These are phyloP conservation scores for Oryzias woworae DNA, from an alignment of 2,113 vertebrate species.

Conservation along the genomic window DNA sequence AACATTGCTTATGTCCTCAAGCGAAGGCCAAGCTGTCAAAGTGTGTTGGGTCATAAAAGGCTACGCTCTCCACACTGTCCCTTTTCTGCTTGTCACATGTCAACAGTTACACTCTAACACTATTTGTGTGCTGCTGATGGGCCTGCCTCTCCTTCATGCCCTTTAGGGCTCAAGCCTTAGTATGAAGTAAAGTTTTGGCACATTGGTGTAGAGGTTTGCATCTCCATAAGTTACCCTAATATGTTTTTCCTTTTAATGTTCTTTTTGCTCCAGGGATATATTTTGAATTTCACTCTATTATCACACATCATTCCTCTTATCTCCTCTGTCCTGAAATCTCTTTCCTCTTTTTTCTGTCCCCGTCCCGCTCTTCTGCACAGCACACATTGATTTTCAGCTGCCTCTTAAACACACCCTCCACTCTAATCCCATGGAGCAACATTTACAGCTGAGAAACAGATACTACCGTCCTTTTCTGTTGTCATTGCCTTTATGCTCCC, in stretches of 20 bases:
- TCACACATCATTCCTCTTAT: constrained; percentile 69
- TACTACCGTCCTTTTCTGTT: constrained; percentile 35
- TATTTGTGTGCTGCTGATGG: constrained; percentile 57
- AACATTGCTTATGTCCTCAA: constrained; percentile 69
- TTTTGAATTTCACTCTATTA: constrained; percentile 69
- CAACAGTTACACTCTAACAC: constrained; percentile 62
- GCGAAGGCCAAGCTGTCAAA: constrained; percentile 78
- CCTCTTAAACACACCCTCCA: constrained; percentile 36
- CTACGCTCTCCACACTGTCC: constrained; percentile 76
- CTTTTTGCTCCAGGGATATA: constrained; percentile 62
- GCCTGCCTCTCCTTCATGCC: constrained; percentile 51
- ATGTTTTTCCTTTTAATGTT: constrained; percentile 64
- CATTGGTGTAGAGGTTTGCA: constrained; percentile 58
- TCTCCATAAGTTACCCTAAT: constrained; percentile 67
- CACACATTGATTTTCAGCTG: constrained; percentile 40
- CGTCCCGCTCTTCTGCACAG: constrained; percentile 12
- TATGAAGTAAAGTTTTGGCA: constrained; percentile 55
- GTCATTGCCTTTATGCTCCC: constrained; percentile 46
- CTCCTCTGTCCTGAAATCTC: constrained; percentile 66
- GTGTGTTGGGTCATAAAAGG: constrained; percentile 78
- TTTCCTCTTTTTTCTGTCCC: constrained; percentile 15
- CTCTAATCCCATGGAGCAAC: constrained; percentile 43
- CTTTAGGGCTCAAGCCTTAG: constrained; percentile 36
- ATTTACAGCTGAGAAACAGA: constrained; percentile 53
- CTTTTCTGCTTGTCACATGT: constrained; percentile 77